These are phyloP conservation scores for Apamea monoglypha DNA, from an alignment of 2,888 invertebrate species.

Conservation along the genomic window DNA sequence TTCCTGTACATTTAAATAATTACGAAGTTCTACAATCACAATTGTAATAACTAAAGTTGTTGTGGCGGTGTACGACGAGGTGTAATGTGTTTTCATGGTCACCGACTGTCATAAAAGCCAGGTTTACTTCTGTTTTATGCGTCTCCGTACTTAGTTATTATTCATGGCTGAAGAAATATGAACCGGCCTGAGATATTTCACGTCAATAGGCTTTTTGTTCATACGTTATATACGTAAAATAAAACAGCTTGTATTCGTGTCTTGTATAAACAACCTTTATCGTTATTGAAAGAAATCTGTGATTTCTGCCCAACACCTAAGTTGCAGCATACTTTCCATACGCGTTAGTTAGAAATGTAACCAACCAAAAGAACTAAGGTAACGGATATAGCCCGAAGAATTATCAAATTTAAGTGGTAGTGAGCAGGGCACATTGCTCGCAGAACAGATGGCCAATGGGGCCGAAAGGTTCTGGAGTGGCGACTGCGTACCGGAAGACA, in stretches of 20 bases:
- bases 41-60: neutral
- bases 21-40: neutral
- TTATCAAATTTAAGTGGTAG: no score
- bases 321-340: no score
- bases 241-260: no score
- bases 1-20: neutral
- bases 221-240: neutral
- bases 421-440: no score
- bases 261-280: neutral
- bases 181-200: constrained; percentile 16
- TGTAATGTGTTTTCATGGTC: constrained; percentile 23
- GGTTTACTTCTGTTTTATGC: constrained; percentile 28
- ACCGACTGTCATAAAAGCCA: constrained; percentile 22
- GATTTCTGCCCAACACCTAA: no score
- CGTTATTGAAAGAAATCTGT: no score
- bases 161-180: constrained; percentile 43
- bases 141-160: constrained; percentile 26
- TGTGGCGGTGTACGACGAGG: neutral
- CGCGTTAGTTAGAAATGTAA: no score
- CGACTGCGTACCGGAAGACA: no score
- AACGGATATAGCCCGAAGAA: no score
- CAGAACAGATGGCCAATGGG: no score
- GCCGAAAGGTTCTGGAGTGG: no score
- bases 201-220: neutral
- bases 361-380: no score